phyloP scores from a whole-genome alignment of 2,113 vertebrate species.

The Barnardius zonarius region DNA sequence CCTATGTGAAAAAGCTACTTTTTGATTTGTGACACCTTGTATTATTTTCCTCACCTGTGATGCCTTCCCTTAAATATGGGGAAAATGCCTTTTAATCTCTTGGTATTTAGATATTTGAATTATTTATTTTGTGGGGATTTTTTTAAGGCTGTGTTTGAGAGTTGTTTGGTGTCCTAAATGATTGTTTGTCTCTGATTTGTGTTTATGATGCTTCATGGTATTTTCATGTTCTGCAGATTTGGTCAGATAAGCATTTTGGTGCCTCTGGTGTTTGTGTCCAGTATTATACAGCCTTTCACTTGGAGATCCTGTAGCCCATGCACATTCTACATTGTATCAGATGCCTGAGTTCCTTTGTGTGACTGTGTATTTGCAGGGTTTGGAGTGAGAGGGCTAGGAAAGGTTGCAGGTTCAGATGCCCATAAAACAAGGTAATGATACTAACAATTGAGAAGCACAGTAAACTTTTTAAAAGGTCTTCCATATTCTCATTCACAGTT shows the following conservation, averaged over 20 bases:
- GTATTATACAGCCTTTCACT: not conserved
- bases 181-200: constrained; percentile 8
- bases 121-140: constrained; percentile 40
- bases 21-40: constrained; percentile 70
- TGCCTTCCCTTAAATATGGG: constrained; percentile 42
- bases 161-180: constrained; percentile 14
- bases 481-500: not conserved
- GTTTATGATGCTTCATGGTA: not conserved
- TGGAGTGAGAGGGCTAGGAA: not conserved
- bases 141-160: constrained; percentile 20
- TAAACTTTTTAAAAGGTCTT: not conserved
- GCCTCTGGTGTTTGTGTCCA: not conserved
- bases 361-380: not conserved
- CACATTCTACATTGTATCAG: not conserved
- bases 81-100: constrained; percentile 45
- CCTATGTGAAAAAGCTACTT: constrained; percentile 87
- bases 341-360: not conserved
- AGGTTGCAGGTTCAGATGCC: not conserved
- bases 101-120: constrained; percentile 42
- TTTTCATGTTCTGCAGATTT: not conserved
- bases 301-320: not conserved
- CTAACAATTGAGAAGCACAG: not conserved
- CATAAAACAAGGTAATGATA: not conserved
- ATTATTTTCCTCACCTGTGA: constrained; percentile 32
- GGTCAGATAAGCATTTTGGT: not conserved